These are phyloP conservation scores for Cephalopterus ornatus DNA, from an alignment of 2,113 vertebrate species.

Conservation along the genomic window DNA sequence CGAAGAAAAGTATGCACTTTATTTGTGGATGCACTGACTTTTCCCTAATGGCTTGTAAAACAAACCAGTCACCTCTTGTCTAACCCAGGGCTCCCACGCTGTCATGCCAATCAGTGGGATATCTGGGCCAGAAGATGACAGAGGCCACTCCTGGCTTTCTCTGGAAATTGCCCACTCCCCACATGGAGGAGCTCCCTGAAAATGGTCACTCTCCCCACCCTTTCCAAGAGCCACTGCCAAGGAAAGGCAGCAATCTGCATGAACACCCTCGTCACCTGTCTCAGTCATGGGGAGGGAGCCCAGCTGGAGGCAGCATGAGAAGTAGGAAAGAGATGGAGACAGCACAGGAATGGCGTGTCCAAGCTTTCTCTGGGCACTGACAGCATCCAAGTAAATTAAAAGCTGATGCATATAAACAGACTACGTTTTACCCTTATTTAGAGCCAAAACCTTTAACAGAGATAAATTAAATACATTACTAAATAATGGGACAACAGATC, in stretches of 20 bases:
- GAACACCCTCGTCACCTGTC: background rate
- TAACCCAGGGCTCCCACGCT: background rate
- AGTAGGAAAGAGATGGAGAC: background rate
- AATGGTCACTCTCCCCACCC: background rate
- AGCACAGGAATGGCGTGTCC: background rate
- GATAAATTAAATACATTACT: background rate
- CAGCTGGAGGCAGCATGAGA: background rate
- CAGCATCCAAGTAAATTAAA: background rate
- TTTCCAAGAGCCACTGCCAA: background rate
- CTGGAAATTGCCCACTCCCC: accelerated
- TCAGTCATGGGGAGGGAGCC: background rate
- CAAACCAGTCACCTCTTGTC: background rate
- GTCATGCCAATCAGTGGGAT: background rate
- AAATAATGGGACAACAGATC: background rate
- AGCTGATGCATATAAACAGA: background rate
- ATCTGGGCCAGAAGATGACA: background rate
- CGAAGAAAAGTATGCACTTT: background rate
- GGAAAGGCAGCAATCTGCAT: background rate
- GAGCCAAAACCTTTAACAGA: background rate
- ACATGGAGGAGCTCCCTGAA: background rate
- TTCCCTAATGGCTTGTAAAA: background rate
- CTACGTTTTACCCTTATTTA: accelerated
- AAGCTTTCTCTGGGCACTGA: background rate
- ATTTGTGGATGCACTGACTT: background rate
- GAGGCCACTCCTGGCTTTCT: background rate